A percentile compares a stretch with the other conserved stretches of the same genome.
phyloP scores from a whole-genome alignment of 2,113 vertebrate species.

The Lipotes vexillifer region DNA sequence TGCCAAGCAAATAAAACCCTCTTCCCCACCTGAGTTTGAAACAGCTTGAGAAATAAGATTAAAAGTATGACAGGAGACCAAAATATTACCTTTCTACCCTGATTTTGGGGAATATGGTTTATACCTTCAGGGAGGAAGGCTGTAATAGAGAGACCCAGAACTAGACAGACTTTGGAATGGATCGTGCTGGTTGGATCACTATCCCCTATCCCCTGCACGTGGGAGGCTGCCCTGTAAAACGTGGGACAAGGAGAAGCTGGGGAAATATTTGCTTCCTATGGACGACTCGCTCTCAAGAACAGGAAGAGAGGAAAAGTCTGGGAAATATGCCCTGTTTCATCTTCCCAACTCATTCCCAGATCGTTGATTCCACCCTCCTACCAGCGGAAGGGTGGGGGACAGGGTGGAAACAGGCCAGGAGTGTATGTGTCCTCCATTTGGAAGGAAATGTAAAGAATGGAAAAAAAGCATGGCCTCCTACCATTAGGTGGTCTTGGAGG shows the following conservation, averaged over 20 bases:
- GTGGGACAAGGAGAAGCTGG: not conserved
- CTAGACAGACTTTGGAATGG: not conserved
- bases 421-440: not conserved
- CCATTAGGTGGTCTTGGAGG: not conserved
- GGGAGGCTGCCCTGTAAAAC: not conserved
- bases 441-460: not conserved
- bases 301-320: not conserved
- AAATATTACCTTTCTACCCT: not conserved
- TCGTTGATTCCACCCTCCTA: not conserved
- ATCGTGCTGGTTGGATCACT: not conserved
- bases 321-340: not conserved
- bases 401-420: not conserved
- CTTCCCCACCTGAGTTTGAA: not conserved
- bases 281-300: not conserved
- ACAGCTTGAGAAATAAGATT: not conserved
- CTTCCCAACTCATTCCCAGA: not conserved
- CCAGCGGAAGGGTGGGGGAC: not conserved
- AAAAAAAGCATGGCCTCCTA: not conserved
- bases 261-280: not conserved
- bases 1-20: not conserved
- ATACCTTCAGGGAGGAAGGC: not conserved
- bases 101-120: not conserved
- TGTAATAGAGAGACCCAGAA: not conserved
- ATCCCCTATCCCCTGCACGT: fast-evolving
- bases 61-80: not conserved